phyloP scores from a whole-genome alignment of 2,113 vertebrate genomes.

The Sterrhoptilus dennistouni region DNA sequence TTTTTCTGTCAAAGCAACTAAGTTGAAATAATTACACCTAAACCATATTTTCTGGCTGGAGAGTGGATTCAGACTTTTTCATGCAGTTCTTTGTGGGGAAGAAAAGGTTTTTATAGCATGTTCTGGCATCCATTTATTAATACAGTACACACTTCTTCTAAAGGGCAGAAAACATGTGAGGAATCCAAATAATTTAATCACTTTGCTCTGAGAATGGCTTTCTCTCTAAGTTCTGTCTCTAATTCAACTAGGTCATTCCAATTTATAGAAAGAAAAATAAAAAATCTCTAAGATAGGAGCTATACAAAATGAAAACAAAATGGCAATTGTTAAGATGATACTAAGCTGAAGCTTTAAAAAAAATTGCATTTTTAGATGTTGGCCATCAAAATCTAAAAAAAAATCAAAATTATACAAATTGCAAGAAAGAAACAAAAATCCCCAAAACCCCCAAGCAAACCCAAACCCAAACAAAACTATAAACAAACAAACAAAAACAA shows the following conservation, averaged over 20 bases:
- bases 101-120: neutral
- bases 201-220: neutral
- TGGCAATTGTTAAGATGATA: neutral
- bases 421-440: neutral
- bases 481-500: neutral
- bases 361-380: neutral
- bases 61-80: neutral
- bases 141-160: neutral
- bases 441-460: fast-evolving
- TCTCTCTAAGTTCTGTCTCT: neutral
- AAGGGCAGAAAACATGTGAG: neutral
- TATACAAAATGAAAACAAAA: neutral
- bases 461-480: neutral
- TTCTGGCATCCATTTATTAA: neutral
- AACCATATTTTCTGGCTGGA: neutral
- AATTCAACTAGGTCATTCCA: neutral
- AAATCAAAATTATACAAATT: neutral
- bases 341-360: neutral
- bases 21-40: neutral
- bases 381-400: neutral
- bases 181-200: constrained; percentile 6
- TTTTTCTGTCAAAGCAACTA: neutral
- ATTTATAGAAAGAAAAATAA: neutral
- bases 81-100: neutral
- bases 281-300: neutral